Base-by-base conservation (phyloP, 2,888 invertebrate genomes). In the Rhodophaea formosa region DNA sequence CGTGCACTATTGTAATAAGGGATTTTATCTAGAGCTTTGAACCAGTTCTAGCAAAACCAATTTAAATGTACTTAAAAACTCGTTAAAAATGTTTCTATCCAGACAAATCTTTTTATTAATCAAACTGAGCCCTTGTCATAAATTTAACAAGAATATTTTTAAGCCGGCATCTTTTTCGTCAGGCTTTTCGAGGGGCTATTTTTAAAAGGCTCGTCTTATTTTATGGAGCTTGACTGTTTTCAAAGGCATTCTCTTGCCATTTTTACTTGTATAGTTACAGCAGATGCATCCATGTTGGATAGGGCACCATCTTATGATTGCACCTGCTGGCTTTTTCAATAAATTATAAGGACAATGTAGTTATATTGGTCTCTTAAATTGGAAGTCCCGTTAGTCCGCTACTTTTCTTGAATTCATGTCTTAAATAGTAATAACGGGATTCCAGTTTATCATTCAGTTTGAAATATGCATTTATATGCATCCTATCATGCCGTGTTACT, bases 201-300 rank as follows among this genome's bases (percentile, higher is more conserved):
- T 46, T 23, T 17, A 17, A 46, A 29, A 49, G 0, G 49, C 32
- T 32, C 32, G 14, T 3, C 12, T 49, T 14, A 32, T 32, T 49
- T 49, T 39, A 15, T 49, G 17, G 30, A 49, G 15, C 15, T 8
- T 46, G 12, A 46, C 10, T 49, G 49, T 29, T 7, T 15, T 49
- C 10, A 32, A 30, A 49, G n/a, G 30, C 29, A 49, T 49, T 32
- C 15, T 49, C 30, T 30, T 15, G 29, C 23, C 23, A 32, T 49
- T 49, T 32, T n/a, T n/a, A n/a, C n/a, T n/a, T n/a, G n/a, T 32
- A 49, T 49, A 32, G 15, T 32, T 49, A 16, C 15, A 49, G 15
- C 49, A 49, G 49, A 49, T 49, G 49, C 32, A 49, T 49, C 29
- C 46, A 45, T 45, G 32, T 32, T 49, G 32, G 15, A 32, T 32